Conservation (phyloP, 2,888 invertebrate genomes). For the Ennomos quercinarius region DNA sequence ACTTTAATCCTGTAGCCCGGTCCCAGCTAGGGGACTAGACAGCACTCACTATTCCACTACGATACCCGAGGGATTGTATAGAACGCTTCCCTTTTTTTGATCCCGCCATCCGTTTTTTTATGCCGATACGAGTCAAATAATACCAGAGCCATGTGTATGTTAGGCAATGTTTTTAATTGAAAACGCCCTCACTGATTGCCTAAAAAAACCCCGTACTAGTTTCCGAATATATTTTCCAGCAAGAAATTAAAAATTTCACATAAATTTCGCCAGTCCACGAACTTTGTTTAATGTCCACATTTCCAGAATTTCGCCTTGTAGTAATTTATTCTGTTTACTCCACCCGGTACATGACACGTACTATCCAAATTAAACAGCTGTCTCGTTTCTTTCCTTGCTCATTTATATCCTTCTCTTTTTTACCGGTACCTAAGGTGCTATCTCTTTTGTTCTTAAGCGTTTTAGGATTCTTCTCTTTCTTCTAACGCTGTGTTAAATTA, state of each 20-base stretch:
- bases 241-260: not conserved
- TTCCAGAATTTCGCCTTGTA: constrained; percentile 5
- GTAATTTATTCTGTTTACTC: constrained; percentile 16
- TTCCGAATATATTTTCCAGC: no score
- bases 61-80: no score
- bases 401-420: constrained; percentile 3
- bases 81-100: no score
- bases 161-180: no score
- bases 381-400: constrained; percentile 2
- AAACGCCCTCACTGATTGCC: no score
- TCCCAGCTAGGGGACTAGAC: no score
- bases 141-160: no score
- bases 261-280: not conserved
- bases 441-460: constrained; percentile 2
- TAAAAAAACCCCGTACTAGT: no score
- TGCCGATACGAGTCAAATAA: no score
- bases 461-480: constrained; percentile 2
- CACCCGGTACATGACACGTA: constrained; percentile 19
- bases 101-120: no score
- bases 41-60: no score
- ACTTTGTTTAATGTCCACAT: not conserved
- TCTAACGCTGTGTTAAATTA: constrained; percentile 18
- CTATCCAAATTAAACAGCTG: constrained; percentile 17
- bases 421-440: not conserved
- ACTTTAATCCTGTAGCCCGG: no score